phyloP scores from a whole-genome alignment of 2,888 invertebrate species.

The Sphaerolaimus hirsutus region DNA sequence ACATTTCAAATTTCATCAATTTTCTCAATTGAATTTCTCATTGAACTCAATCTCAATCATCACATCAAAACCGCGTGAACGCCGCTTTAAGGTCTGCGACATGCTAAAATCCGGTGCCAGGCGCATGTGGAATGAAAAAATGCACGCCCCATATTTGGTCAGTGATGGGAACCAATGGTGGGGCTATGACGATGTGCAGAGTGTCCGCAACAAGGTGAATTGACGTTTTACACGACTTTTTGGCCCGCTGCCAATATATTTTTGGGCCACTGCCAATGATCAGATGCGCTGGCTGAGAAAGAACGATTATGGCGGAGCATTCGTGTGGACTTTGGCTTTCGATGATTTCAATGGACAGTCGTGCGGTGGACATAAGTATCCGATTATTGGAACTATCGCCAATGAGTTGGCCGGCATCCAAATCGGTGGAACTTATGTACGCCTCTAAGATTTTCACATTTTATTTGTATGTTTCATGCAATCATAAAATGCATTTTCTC shows the following conservation, averaged over 20 bases:
- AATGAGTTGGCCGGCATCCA: conserved; percentile 14
- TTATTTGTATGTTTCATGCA: too few species aligned
- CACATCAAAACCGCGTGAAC: too few species aligned
- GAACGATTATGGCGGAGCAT: conserved; percentile 20
- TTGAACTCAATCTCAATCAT: too few species aligned
- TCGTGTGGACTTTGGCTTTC: conserved; percentile 24
- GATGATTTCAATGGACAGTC: conserved; percentile 24
- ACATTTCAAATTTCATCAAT: too few species aligned
- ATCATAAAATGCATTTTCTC: too few species aligned
- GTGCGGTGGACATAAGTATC: conserved; percentile 17
- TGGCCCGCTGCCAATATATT: too few species aligned
- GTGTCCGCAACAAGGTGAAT: conserved; percentile 50
- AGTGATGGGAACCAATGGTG: conserved; percentile 69
- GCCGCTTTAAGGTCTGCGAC: conserved; percentile 56
- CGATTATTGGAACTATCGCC: conserved; percentile 18
- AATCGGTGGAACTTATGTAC: too few species aligned
- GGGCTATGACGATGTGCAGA: conserved; percentile 62
- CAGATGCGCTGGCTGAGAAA: conserved; percentile 17
- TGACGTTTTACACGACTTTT: neutral
- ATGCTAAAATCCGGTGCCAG: conserved; percentile 50
- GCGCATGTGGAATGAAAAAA: conserved; percentile 46
- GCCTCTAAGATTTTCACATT: too few species aligned
- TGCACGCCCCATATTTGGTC: conserved; percentile 47
- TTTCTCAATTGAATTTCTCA: too few species aligned
- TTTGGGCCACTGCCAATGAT: too few species aligned